These are phyloP conservation scores for Pogoniulus pusillus DNA, from an alignment of 2,797 vertebrate genomes.

Conservation along the genomic window DNA sequence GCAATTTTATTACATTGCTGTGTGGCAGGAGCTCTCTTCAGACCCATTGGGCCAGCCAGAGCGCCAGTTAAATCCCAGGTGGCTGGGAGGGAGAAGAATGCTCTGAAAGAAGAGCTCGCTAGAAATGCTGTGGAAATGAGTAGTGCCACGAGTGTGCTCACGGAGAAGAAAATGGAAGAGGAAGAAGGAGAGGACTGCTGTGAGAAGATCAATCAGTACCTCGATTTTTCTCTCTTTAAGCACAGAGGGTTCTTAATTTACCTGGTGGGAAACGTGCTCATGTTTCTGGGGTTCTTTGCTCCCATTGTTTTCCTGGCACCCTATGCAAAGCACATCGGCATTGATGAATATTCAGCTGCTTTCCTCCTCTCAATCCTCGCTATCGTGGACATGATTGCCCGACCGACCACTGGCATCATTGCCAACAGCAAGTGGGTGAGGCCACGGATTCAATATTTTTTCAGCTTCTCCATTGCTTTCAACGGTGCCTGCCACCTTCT, in stretches of 20 bases:
- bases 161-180: slow-evolving; percentile 2
- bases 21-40: slow-evolving; percentile 85
- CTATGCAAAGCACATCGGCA: slow-evolving; percentile 77
- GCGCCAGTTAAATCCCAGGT: background rate
- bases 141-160: background rate
- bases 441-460: slow-evolving; percentile 83
- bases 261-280: slow-evolving; percentile 81
- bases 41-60: slow-evolving; percentile 65
- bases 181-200: slow-evolving; percentile 54
- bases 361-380: slow-evolving; percentile 84
- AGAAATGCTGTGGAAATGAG: background rate
- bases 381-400: slow-evolving; percentile 83
- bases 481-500: slow-evolving; percentile 82
- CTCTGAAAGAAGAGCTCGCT: background rate
- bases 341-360: slow-evolving; percentile 81
- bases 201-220: slow-evolving; percentile 69
- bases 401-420: slow-evolving; percentile 79
- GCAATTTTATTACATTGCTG: slow-evolving; percentile 84
- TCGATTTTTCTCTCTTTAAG: slow-evolving; percentile 84
- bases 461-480: slow-evolving; percentile 82
- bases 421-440: slow-evolving; percentile 83
- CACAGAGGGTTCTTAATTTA: slow-evolving; percentile 86
- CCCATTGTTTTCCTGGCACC: slow-evolving; percentile 84
- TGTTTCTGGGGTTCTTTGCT: slow-evolving; percentile 85
- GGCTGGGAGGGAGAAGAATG: background rate